Evolutionary conservation across 2,113 vertebrate species (phyloP).

Genomic region (Epinephelus fuscoguttatus): DNA sequence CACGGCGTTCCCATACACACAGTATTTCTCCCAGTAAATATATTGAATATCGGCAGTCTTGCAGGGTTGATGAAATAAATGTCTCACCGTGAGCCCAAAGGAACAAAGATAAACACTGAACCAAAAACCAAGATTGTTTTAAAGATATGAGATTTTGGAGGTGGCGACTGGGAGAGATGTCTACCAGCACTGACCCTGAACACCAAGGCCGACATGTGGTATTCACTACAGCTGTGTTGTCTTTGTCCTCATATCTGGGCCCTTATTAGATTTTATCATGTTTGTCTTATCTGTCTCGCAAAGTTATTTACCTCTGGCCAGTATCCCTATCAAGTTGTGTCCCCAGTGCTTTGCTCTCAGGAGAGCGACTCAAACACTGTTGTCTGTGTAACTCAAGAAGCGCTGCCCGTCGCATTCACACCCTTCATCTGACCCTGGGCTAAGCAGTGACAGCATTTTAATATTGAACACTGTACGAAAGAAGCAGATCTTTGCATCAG

Average conservation of each 20-base stretch:
- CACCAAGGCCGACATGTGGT: conserved; percentile 78
- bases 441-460: conserved; percentile 39
- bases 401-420: conserved; percentile 56
- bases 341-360: conserved; percentile 64
- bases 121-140: conserved; percentile 33
- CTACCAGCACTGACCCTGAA: conserved; percentile 58
- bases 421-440: conserved; percentile 49
- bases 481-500: conserved; percentile 9
- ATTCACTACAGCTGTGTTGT: conserved; percentile 82
- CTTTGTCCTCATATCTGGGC: conserved; percentile 72
- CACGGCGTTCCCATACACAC: conserved; percentile 9
- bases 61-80: conserved; percentile 31
- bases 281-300: conserved; percentile 79
- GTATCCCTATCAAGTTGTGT: conserved; percentile 71
- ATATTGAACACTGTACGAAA: conserved; percentile 42
- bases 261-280: conserved; percentile 83
- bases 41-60: conserved; percentile 35
- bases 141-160: conserved; percentile 43
- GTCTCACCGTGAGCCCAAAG: conserved; percentile 26
- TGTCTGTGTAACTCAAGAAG: conserved; percentile 78
- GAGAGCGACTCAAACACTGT: conserved; percentile 56
- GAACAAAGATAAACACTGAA: conserved; percentile 35
- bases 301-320: conserved; percentile 79
- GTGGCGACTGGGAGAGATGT: conserved; percentile 56
- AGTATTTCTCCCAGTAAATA: conserved; percentile 35